These are phyloP conservation scores for Conus canariensis DNA, from an alignment of 2,888 invertebrate genomes.

Conservation along the genomic window DNA sequence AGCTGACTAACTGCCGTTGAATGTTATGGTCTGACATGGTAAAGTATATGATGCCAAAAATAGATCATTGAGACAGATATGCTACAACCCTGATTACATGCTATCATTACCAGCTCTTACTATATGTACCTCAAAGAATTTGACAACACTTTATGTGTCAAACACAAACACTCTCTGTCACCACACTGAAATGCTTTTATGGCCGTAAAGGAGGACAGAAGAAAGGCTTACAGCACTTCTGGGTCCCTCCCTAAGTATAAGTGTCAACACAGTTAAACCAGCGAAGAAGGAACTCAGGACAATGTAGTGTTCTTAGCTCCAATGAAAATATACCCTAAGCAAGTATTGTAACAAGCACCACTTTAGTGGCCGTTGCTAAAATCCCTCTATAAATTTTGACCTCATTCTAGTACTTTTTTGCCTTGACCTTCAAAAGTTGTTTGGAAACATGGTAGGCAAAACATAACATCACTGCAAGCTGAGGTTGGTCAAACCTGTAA, in stretches of 20 bases:
- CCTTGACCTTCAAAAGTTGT: constrained; percentile 6
- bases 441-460: constrained; percentile 17
- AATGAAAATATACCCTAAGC: background rate
- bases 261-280: background rate
- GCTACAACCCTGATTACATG: too few relatives aligned
- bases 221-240: background rate
- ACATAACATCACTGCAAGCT: background rate
- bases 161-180: background rate
- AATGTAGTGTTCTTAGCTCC: background rate
- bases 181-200: background rate
- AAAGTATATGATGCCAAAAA: too few relatives aligned
- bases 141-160: background rate
- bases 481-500: background rate
- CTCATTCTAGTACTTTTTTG: background rate
- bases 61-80: too few relatives aligned
- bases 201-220: background rate
- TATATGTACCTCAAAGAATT: background rate
- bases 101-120: background rate
- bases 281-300: background rate
- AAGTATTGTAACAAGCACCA: background rate
- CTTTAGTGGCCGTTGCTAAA: background rate
- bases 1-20: too few relatives aligned
- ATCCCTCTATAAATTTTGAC: background rate
- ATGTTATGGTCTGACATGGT: too few relatives aligned
- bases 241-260: background rate